Evolutionary conservation across 2,888 invertebrate species (phyloP).

Genomic region (Pristionchus fissidentatus): DNA sequence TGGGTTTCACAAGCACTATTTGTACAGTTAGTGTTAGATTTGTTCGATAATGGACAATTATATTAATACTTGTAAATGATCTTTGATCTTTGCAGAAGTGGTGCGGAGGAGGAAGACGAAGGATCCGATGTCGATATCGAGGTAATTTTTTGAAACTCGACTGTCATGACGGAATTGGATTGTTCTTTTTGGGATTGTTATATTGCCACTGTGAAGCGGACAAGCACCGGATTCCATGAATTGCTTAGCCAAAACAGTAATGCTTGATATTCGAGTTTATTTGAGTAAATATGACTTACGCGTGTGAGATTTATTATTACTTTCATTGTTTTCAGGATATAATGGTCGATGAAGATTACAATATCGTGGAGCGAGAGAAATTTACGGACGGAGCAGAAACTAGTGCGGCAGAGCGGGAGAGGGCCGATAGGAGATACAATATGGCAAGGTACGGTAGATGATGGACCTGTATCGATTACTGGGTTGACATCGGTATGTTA

Average conservation of each 20-base stretch:
- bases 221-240: no score
- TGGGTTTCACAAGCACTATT: no score
- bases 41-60: background rate
- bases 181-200: background rate
- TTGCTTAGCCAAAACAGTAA: no score
- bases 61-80: background rate
- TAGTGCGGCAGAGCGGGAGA: background rate
- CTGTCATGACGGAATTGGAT: background rate
- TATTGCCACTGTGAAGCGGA: no score
- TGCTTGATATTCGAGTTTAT: no score
- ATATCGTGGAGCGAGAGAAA: background rate
- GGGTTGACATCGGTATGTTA: no score
- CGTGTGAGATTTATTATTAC: no score
- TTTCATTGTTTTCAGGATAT: background rate
- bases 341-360: background rate
- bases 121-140: constrained; percentile 19
- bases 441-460: background rate
- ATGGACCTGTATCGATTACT: no score
- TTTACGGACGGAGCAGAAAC: background rate
- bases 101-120: background rate
- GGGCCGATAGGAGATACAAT: background rate
- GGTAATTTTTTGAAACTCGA: no score
- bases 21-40: no score
- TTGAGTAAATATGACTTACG: no score
- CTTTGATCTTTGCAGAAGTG: background rate